Conservation (phyloP, 2,113 vertebrate genomes). For the Microtus ochrogaster region DNA sequence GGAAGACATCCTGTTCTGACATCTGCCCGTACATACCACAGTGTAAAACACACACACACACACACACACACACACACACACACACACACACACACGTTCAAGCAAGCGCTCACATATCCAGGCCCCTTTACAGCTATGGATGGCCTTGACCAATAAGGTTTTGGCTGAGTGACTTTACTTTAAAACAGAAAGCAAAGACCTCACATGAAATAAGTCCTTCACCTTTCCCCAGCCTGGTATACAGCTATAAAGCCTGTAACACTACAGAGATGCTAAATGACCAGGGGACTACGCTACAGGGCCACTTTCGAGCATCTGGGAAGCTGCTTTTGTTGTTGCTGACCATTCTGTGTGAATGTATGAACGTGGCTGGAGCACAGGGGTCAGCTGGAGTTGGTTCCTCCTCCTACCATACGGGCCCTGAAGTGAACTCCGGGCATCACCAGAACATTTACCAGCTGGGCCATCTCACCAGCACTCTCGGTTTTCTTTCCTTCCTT, state of each 20-base stretch:
- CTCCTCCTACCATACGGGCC: neutral
- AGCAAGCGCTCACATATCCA: neutral
- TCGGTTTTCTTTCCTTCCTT: neutral
- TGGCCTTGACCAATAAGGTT: neutral
- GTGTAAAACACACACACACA: too few relatives aligned
- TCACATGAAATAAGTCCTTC: neutral
- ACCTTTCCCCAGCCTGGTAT: neutral
- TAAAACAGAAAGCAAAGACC: conserved; percentile 27
- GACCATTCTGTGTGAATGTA: neutral
- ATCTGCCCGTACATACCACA: neutral
- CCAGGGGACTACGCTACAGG: neutral
- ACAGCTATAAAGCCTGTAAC: neutral
- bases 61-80: neutral
- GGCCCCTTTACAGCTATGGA: neutral
- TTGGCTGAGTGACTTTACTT: neutral
- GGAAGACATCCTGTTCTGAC: neutral
- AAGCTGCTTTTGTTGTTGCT: neutral
- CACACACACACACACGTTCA: neutral
- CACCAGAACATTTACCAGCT: neutral
- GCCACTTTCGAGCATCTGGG: neutral
- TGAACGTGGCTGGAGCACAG: too few relatives aligned
- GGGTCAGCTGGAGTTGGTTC: neutral
- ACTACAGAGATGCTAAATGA: neutral
- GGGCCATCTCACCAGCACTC: neutral
- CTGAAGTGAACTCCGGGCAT: neutral